Conservation (phyloP, 1,140 invertebrate genomes). For the Danaus plexippus region DNA sequence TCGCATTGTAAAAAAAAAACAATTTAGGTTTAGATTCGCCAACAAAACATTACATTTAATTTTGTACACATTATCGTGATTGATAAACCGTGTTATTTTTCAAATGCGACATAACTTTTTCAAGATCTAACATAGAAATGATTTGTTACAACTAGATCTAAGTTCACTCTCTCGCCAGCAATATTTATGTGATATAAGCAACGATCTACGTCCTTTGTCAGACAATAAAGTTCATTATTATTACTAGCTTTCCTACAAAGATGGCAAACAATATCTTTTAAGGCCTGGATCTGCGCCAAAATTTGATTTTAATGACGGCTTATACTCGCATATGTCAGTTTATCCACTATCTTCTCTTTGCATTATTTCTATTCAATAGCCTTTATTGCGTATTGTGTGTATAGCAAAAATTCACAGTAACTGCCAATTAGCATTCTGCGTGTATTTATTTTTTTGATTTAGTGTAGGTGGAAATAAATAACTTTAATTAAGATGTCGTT, state of each 20-base stretch:
- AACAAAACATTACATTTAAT: too few species aligned
- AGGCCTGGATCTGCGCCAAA: constrained; percentile 54
- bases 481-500: too few species aligned
- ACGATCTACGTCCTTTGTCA: constrained; percentile 17
- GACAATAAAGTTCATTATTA: constrained; percentile 28
- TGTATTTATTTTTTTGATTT: constrained; percentile 4
- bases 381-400: constrained; percentile 8
- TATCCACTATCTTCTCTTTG: constrained; percentile 43
- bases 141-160: too few species aligned
- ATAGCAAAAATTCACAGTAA: constrained; percentile 15
- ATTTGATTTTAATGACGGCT: constrained; percentile 68
- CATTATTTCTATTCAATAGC: constrained; percentile 28
- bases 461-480: too few species aligned
- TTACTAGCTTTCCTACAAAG: constrained; percentile 48
- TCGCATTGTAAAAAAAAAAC: too few species aligned
- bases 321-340: constrained; percentile 55
- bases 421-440: constrained; percentile 14
- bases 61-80: too few species aligned
- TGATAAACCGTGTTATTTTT: too few species aligned
- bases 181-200: constrained; percentile 18
- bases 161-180: not conserved
- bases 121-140: too few species aligned
- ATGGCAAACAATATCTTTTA: constrained; percentile 61
- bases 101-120: too few species aligned
- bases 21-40: too few species aligned